Base-by-base conservation (phyloP, 2,113 vertebrate genomes). In the Lynx canadensis region DNA sequence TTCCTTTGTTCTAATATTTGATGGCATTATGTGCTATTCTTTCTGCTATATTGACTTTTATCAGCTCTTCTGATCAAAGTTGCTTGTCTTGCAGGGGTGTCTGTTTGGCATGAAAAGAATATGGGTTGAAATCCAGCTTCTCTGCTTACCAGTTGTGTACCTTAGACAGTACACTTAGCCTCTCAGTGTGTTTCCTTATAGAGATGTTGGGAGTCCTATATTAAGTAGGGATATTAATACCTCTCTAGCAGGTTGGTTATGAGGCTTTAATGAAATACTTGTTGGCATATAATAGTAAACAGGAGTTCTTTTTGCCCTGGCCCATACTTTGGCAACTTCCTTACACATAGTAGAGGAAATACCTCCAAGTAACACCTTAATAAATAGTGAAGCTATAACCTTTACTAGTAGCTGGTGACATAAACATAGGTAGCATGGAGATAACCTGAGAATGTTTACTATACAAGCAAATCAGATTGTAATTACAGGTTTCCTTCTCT, bases 231-330 rank as follows among this genome's bases (percentile, higher is more conserved):
- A 71, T 48, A n/a, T 89, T 96, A 65, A 52, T 93, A 25, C 41
- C 7, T 63, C 76, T 12, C 38, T 88, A 95, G 60, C 4, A 93
- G 86, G 33, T 45, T 68, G 89, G 12, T 89, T 89, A 11, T 57
- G 55, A 92, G 78, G 48, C 33, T 80, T 97, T 96, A 65, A 91
- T 83, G 85, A 97, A 95, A 79, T 94, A 76, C 48, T 48, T 91
- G 4, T 92, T 84, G 68, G 12, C 45, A 91, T 16, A 45, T 95
- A 80, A 31, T 88, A 87, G 27, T 91, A 84, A 82, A 60, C 93
- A 23, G 69, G 48, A 82, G 25, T 57, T 96, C 65, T 93, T 92
- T 90, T 84, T 38, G 41, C 71, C 36, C 8, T 92, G 45, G 2
- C 25, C 23, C 41, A 3, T 48, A 80, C 45, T 86, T 89, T 45